A percentile compares a stretch with the other conserved stretches of the same genome.
Conservation (phyloP, 2,113 vertebrate genomes). For the Leucoraja erinaceus region DNA sequence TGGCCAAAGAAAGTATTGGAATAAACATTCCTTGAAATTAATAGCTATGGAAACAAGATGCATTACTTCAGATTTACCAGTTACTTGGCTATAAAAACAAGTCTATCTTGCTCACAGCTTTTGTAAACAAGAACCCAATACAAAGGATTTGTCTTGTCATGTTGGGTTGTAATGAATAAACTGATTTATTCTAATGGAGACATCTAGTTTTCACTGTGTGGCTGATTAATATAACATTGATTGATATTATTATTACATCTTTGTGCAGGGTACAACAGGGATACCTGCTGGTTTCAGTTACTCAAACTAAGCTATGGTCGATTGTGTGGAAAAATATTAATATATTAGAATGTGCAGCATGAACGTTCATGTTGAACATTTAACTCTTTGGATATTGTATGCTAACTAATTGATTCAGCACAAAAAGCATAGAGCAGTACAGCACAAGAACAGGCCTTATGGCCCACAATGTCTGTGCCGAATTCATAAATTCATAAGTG, state of each 20-base stretch:
- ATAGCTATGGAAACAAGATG: background rate
- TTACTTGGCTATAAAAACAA: background rate
- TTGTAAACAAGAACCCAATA: background rate
- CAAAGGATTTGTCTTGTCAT: slow-evolving; percentile 10
- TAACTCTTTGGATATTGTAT: background rate
- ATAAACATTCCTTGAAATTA: background rate
- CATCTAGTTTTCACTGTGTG: background rate
- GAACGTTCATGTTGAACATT: background rate
- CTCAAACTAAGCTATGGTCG: background rate
- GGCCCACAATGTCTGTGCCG: too few relatives aligned
- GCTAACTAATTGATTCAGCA: background rate
- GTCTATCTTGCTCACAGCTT: too few relatives aligned
- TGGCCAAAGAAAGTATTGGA: background rate
- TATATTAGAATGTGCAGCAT: background rate
- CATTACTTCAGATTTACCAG: background rate
- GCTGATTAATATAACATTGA: slow-evolving; percentile 22
- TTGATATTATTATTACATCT: background rate
- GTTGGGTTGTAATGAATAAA: slow-evolving; percentile 7
- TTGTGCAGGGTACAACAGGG: background rate
- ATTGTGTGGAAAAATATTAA: background rate
- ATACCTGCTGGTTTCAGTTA: background rate
- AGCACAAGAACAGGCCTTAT: too few relatives aligned
- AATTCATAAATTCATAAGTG: too few relatives aligned
- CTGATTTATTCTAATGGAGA: background rate
- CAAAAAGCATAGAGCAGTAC: too few relatives aligned